Base-by-base conservation (phyloP, 2,797 vertebrate genomes). In the Eupleurogrammus muticus region DNA sequence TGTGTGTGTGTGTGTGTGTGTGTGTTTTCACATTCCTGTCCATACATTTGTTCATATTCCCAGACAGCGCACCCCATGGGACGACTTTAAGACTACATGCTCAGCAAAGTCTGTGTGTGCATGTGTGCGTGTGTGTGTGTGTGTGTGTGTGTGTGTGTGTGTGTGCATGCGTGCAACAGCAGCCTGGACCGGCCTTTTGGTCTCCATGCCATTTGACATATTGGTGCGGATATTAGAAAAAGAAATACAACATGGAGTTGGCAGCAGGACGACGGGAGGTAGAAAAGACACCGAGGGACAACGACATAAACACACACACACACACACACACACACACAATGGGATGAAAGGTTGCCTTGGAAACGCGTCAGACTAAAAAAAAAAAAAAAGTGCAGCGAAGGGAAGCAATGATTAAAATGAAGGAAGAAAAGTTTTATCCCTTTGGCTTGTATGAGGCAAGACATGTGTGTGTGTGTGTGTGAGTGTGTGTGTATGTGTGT, bases 281-380 rank as follows among this genome's bases (percentile, higher is more conserved):
- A 4, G 5, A 34, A 12, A 53, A 53, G 14, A 63, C 44, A 21
- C 19, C 0, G 0, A 12, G 21, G 53, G 32, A 70, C 40, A n/a
- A 23, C 50, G 6, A 36, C 36, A 49, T 28, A 36, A n/a, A 36
- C 49, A 48, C 17, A 53, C 40, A 52, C 24, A 60, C n/a, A 49
- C 21, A 66, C 55, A 63, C 11, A n/a, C n/a, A n/a, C n/a, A n/a
- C n/a, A 61, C 61, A 66, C 40, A 54, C 28, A n/a, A 28, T 28
- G 28, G 16, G 40, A 6, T 44, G 40, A 73, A 28, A 32, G 40
- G 75, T 81, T 62, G 52, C 67, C 54, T 1, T 21, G 60, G 72
- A 58, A 60, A 75, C 57, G 6, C 9, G 40, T 17, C 52, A 5
- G 16, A 52, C 44, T 40, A 46, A 56, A 66, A 62, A 66, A 14